Conservation (phyloP, 2,888 invertebrate species). For the Pycnomerus fuliginosus region DNA sequence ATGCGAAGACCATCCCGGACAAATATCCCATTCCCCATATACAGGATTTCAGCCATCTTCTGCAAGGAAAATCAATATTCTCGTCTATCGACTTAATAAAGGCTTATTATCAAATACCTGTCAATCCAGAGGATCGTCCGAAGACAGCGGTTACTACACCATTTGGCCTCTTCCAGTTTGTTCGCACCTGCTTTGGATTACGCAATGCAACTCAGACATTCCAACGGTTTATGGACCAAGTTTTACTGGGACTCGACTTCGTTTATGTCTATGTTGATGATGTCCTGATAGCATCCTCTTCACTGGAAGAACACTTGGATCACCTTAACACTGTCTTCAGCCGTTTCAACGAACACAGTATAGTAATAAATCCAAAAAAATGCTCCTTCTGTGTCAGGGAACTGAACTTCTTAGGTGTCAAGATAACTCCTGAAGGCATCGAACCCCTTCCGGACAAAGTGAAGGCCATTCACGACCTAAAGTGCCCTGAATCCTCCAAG, state of each 20-base stretch:
- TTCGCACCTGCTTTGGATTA: constrained; percentile 43
- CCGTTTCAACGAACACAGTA: constrained; percentile 30
- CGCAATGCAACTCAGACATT: constrained; percentile 49
- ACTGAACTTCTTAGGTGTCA: constrained; percentile 17
- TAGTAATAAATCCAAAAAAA: constrained; percentile 39
- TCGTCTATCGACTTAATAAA: too few relatives aligned
- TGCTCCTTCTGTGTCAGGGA: constrained; percentile 33
- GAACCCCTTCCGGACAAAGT: constrained; percentile 36
- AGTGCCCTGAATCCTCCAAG: constrained; percentile 35
- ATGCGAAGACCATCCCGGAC: constrained; percentile 27
- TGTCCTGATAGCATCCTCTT: constrained; percentile 32
- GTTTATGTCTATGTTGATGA: constrained; percentile 43
- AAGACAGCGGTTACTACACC: constrained; percentile 46
- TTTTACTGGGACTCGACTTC: constrained; percentile 38
- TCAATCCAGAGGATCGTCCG: constrained; percentile 37
- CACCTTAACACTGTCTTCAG: constrained; percentile 32
- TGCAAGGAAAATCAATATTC: constrained; percentile 29
- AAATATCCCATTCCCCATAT: constrained; percentile 39
- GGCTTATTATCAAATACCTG: constrained; percentile 44
- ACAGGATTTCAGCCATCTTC: constrained; percentile 32
- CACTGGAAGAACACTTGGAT: constrained; percentile 26
- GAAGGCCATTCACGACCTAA: constrained; percentile 32
- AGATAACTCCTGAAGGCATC: constrained; percentile 32
- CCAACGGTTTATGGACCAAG: too few relatives aligned
- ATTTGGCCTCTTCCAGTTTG: too few relatives aligned